phyloP scores from a whole-genome alignment of 2,797 vertebrate species.

The Clarias laeviceps region DNA sequence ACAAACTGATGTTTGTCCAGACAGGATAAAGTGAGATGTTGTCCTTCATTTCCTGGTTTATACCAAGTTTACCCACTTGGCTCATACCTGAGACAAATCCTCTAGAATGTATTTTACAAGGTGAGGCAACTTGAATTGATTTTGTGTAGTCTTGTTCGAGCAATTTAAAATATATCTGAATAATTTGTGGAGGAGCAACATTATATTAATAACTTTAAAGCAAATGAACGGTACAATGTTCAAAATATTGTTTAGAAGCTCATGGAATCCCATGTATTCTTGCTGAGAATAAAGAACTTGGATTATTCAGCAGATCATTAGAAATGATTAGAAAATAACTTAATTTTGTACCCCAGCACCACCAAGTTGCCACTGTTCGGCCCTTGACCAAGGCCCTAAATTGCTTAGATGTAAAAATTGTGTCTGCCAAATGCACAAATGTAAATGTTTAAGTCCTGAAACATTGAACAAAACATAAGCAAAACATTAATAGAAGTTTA shows the following conservation, averaged over 20 bases:
- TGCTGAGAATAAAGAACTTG: background rate
- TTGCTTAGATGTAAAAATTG: too few species aligned
- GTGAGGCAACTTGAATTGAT: slow-evolving; percentile 60
- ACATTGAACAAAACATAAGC: too few species aligned
- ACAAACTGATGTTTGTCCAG: slow-evolving; percentile 3
- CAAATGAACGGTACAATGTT: background rate
- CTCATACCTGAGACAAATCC: slow-evolving; percentile 68
- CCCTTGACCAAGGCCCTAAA: too few species aligned
- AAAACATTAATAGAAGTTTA: background rate
- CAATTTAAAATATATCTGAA: background rate
- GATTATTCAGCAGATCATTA: background rate
- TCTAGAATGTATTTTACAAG: slow-evolving; percentile 75
- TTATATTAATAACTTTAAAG: background rate
- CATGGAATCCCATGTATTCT: background rate
- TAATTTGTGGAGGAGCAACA: background rate
- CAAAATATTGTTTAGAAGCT: background rate
- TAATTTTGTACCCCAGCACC: background rate
- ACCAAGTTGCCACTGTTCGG: too few species aligned
- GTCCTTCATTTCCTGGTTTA: slow-evolving; percentile 62
- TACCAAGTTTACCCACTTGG: slow-evolving; percentile 72
- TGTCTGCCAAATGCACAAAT: too few species aligned
- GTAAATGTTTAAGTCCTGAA: too few species aligned
- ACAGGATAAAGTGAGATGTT: slow-evolving; percentile 39
- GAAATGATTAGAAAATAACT: background rate
- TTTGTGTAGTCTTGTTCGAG: background rate